These are phyloP conservation scores for Drosophila jambulina DNA, from an alignment of 1,140 invertebrate genomes.

Conservation along the genomic window DNA sequence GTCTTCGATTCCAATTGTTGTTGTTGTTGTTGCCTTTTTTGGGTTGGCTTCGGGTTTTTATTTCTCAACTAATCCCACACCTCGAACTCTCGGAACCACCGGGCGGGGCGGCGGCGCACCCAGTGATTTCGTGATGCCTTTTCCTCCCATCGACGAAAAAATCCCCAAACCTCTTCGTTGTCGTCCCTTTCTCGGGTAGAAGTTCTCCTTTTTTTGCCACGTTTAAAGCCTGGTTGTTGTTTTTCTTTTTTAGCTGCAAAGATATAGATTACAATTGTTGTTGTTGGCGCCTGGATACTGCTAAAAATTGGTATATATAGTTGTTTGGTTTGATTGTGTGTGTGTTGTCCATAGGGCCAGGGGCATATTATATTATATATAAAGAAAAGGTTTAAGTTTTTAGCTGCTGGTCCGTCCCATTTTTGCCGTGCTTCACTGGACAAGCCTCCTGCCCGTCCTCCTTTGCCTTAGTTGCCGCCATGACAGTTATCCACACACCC, in stretches of 20 bases:
- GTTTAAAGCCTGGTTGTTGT: conserved; percentile 42
- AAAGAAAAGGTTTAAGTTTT: conserved; percentile 49
- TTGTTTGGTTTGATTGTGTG: conserved; percentile 30
- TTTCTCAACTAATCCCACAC: conserved; percentile 68
- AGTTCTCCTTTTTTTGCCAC: conserved; percentile 23
- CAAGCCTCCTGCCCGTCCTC: background rate
- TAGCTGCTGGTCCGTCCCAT: conserved; percentile 33
- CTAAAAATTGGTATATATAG: conserved; percentile 40
- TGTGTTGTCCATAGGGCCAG: conserved; percentile 4
- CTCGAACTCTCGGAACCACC: conserved; percentile 21
- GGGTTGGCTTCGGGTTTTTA: conserved; percentile 64
- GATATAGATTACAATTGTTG: conserved; percentile 64
- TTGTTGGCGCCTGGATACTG: conserved; percentile 35
- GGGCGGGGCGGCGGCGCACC: conserved; percentile 43
- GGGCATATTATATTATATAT: conserved; percentile 42
- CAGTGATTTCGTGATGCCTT: conserved; percentile 61
- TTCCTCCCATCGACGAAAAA: conserved; percentile 21
- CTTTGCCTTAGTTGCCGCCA: background rate
- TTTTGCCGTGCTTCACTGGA: conserved; percentile 49
- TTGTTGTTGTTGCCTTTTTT: conserved; percentile 30
- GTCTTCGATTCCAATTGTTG: conserved; percentile 21
- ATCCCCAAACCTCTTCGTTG: conserved; percentile 35
- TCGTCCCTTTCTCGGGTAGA: conserved; percentile 35
- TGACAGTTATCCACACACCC: conserved; percentile 19
- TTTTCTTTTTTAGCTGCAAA: conserved; percentile 36